Evolutionary conservation across 2,888 invertebrate species (phyloP).

Genomic region (Eurois occulta): DNA sequence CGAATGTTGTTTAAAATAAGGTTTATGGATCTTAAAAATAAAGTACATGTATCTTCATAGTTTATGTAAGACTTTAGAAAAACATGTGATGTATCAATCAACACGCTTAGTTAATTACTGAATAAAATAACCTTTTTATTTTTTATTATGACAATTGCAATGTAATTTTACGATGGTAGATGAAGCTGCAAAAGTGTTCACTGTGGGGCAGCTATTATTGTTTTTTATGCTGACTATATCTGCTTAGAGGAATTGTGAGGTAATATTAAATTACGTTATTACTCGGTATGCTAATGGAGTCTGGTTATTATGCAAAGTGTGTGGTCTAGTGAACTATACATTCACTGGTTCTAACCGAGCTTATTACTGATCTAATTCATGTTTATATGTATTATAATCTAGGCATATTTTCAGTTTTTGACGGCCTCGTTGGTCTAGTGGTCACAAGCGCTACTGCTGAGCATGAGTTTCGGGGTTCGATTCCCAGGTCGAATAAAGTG

Average conservation of each 20-base stretch:
- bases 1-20: too few relatives aligned
- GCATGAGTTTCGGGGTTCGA: too few relatives aligned
- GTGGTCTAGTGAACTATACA: slow-evolving; percentile 39
- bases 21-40: background rate
- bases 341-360: slow-evolving; percentile 1
- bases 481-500: background rate
- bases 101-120: background rate
- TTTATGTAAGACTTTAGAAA: background rate
- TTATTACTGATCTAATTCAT: slow-evolving; percentile 13
- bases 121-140: background rate
- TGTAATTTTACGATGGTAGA: background rate
- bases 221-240: background rate
- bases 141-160: background rate
- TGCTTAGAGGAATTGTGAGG: slow-evolving; percentile 33
- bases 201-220: background rate
- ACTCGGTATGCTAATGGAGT: slow-evolving; percentile 38
- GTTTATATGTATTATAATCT: background rate
- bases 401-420: background rate
- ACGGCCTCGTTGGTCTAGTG: background rate
- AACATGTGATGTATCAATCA: background rate
- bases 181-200: background rate
- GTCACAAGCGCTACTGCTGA: background rate
- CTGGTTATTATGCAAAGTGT: slow-evolving; percentile 43
- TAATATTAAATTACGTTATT: slow-evolving; percentile 40
- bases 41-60: background rate